Base-by-base conservation (phyloP, 2,797 vertebrate genomes). In the Pagetopsis macropterus region DNA sequence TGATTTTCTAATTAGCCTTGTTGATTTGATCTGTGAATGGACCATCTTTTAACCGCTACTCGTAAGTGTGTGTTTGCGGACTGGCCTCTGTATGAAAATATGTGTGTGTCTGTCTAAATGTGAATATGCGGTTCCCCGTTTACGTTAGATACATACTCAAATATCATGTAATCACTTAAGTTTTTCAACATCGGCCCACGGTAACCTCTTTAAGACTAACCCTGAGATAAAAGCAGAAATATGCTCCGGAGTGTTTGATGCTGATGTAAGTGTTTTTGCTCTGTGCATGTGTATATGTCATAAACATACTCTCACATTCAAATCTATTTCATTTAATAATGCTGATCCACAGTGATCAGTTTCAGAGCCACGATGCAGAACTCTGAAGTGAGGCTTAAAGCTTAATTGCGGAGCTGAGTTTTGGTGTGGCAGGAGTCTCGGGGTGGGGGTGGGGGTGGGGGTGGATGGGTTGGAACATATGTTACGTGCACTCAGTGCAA, bases 261-360 rank as follows among this genome's bases (percentile, higher is more conserved):
- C 65, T 61, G 12, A 54, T 61, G 27, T 50, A 15, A 61, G 37
- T 15, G 45, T 63, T 61, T 80, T 58, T 66, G 40, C 50, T 67
- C 17, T 58, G 16, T 44, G 31, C 5, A 8, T 31, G 44, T 59
- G 49, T 84, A 23, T 50, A 59, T 72, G 82, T 76, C 83, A 76
- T 72, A 84, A 79, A 87, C 76, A 71, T 67, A 79, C 73, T 76
- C 81, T 87, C 79, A 70, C 76, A 87, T 88, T 84, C 86, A 37
- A 85, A 88, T 90, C 81, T 80, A 82, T 90, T 89, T 83, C 64
- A 81, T 86, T 76, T 76, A 88, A 82, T 84, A 81, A 81, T 65
- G 17, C 65, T 83, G 85, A 92, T 91, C 83, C 48, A 60, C 81
- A 81, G 79, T 84, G 87, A 90, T 92, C 86, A 83, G 45, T 89